Conservation (phyloP, 2,113 vertebrate genomes). For the Istiophorus platypterus region DNA sequence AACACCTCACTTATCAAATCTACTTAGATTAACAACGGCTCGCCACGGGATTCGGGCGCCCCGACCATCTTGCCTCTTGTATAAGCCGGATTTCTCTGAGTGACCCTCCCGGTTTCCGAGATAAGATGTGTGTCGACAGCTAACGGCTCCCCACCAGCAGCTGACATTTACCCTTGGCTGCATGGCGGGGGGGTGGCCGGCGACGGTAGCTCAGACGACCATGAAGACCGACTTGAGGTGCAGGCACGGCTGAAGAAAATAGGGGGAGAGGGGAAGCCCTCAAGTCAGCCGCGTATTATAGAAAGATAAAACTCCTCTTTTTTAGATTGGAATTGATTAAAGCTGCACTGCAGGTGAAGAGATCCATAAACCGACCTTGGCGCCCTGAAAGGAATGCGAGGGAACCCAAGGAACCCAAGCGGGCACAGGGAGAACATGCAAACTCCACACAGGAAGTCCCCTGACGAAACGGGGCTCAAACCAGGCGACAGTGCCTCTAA, state of each 20-base stretch:
- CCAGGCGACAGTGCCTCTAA: not conserved
- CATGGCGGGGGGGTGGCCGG: constrained; percentile 25
- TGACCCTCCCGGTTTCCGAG: constrained; percentile 60
- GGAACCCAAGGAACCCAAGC: too few relatives aligned
- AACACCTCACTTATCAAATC: constrained; percentile 5
- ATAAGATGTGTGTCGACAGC: constrained; percentile 76
- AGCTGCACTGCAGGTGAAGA: not conserved
- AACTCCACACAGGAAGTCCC: too few relatives aligned
- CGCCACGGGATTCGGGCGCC: constrained; percentile 2
- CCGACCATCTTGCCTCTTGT: constrained; percentile 8
- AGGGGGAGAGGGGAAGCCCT: not conserved
- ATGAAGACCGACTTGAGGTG: constrained; percentile 47
- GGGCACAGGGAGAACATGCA: too few relatives aligned
- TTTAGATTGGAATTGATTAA: not conserved
- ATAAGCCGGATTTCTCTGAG: constrained; percentile 26
- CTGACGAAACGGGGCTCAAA: too few relatives aligned
- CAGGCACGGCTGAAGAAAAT: constrained; percentile 9
- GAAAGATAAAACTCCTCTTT: not conserved
- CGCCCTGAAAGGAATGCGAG: too few relatives aligned
- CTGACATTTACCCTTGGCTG: constrained; percentile 77
- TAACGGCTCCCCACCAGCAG: constrained; percentile 62
- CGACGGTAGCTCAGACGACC: constrained; percentile 61
- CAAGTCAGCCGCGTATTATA: not conserved
- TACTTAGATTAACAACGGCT: constrained; percentile 4
- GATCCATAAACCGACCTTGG: too few relatives aligned